Evolutionary conservation across 2,797 vertebrate species (phyloP).

Genomic region (Coccyzus lansbergi): DNA sequence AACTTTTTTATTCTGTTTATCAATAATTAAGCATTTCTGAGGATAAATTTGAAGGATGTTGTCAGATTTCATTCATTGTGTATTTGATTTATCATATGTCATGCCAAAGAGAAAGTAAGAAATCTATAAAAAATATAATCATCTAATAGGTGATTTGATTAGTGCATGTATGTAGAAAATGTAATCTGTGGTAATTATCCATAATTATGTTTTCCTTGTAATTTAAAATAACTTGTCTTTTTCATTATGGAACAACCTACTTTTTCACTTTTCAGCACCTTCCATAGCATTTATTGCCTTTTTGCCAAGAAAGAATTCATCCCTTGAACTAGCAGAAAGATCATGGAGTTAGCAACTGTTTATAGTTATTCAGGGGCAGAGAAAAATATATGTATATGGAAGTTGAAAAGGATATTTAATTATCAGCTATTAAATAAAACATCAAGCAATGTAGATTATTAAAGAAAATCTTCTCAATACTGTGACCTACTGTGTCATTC

Average conservation of each 20-base stretch:
- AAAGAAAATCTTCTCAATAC: not conserved
- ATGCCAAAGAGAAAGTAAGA: conserved; percentile 38
- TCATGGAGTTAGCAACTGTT: not conserved
- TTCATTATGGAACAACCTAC: conserved; percentile 14
- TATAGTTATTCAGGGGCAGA: not conserved
- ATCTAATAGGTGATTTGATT: conserved; percentile 65
- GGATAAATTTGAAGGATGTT: conserved; percentile 37
- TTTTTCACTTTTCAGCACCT: conserved; percentile 45
- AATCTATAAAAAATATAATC: conserved; percentile 29
- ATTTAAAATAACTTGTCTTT: conserved; percentile 61
- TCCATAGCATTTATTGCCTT: not conserved
- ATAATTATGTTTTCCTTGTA: conserved; percentile 68
- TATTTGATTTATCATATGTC: conserved; percentile 27
- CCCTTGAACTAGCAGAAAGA: conserved; percentile 1
- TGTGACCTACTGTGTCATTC: not conserved
- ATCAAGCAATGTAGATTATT: not conserved
- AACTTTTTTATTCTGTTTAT: conserved; percentile 6
- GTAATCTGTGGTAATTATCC: conserved; percentile 58
- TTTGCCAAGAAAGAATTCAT: not conserved
- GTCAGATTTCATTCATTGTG: conserved; percentile 30
- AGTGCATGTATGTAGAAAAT: conserved; percentile 66
- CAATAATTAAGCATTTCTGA: conserved; percentile 19
- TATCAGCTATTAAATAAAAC: not conserved
- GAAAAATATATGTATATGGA: not conserved
- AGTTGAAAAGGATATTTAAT: not conserved